phyloP scores from a whole-genome alignment of 2,888 invertebrate genomes.

The Macrosoma leucophasiata region DNA sequence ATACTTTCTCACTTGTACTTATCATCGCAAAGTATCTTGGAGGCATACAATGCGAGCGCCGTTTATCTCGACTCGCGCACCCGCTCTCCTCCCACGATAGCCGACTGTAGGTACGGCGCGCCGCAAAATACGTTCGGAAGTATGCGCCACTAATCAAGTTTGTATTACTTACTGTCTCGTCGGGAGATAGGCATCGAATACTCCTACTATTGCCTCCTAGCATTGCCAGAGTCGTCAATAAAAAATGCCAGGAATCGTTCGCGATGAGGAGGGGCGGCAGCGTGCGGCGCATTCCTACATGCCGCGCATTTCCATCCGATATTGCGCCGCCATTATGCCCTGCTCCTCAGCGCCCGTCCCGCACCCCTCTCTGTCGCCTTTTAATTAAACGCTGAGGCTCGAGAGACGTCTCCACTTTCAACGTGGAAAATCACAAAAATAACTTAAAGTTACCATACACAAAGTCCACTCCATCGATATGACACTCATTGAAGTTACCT shows the following conservation, averaged over 20 bases:
- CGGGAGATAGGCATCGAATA: constrained; percentile 40
- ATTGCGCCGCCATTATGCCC: constrained; percentile 75
- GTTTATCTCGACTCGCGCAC: constrained; percentile 23
- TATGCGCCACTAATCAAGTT: constrained; percentile 10
- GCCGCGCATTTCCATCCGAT: constrained; percentile 76
- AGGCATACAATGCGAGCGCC: constrained; percentile 22
- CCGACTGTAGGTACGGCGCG: no score
- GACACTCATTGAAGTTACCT: no score
- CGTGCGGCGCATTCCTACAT: constrained; percentile 74
- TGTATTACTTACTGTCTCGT: constrained; percentile 27
- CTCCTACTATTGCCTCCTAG: constrained; percentile 54
- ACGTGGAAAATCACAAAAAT: constrained; percentile 71
- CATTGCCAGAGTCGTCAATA: constrained; percentile 71
- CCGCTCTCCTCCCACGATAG: constrained; percentile 10
- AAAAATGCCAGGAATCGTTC: constrained; percentile 74
- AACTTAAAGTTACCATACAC: constrained; percentile 53
- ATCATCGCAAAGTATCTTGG: constrained; percentile 22
- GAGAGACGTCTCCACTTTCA: constrained; percentile 67
- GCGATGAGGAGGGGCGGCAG: constrained; percentile 63
- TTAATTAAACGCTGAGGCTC: constrained; percentile 75
- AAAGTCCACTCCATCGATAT: constrained; percentile 40
- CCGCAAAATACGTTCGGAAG: no score
- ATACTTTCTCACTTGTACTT: constrained; percentile 29
- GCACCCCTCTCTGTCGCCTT: constrained; percentile 63
- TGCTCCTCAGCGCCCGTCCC: constrained; percentile 52